Percentiles rank a stretch among this genome's conserved stretches.
Evolutionary conservation across 2,113 vertebrate genomes (phyloP).

Genomic region (Peromyscus leucopus): DNA sequence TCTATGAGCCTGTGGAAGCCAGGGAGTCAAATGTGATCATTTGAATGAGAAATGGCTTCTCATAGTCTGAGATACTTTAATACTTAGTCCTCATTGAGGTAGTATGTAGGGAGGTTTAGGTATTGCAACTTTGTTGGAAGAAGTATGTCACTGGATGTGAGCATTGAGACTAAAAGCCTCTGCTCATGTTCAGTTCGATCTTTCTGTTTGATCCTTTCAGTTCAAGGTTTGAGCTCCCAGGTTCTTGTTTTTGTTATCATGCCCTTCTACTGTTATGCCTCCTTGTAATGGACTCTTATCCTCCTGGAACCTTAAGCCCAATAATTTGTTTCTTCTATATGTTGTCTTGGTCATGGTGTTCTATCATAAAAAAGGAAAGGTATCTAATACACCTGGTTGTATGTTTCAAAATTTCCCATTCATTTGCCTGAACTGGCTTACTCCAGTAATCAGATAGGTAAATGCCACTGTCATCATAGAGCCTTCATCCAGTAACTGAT

Average conservation of each 20-base stretch:
- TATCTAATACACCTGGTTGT: background rate
- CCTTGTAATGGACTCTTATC: background rate
- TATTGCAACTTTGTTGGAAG: background rate
- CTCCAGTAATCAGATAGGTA: too few species aligned
- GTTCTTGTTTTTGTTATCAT: background rate
- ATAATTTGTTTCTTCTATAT: background rate
- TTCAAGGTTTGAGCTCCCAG: background rate
- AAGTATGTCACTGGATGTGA: background rate
- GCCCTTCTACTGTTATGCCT: background rate
- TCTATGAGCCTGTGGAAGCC: background rate
- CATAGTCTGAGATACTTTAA: too few species aligned
- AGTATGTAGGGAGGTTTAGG: background rate
- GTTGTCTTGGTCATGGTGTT: background rate
- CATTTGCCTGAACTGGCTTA: too few species aligned
- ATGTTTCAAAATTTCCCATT: background rate
- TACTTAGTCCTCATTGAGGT: background rate
- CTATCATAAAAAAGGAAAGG: background rate
- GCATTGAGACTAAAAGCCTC: background rate
- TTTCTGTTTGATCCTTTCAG: background rate
- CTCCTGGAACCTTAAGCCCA: background rate
- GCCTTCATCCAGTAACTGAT: too few species aligned
- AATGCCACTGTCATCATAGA: too few species aligned
- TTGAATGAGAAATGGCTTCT: background rate
- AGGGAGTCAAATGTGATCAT: background rate
- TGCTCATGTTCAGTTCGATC: background rate